phyloP scores from a whole-genome alignment of 2,888 invertebrate genomes.

The Chloromyia formosa region DNA sequence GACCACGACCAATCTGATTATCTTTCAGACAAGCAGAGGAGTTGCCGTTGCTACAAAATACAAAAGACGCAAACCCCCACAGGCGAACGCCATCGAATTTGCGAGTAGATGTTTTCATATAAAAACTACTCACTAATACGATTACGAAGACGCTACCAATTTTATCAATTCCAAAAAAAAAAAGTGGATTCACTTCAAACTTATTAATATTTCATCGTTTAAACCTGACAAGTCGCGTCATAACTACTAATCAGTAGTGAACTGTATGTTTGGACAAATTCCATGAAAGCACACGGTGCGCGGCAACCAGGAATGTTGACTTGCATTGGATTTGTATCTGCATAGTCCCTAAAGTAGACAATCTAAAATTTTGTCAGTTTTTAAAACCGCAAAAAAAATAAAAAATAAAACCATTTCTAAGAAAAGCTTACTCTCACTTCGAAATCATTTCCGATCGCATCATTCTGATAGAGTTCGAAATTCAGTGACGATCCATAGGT shows the following conservation, averaged over 20 bases:
- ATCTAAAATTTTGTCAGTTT: background rate
- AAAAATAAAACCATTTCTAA: conserved; percentile 31
- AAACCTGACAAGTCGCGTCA: background rate
- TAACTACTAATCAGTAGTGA: background rate
- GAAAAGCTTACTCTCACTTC: conserved; percentile 68
- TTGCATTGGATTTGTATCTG: background rate
- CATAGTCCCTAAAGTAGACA: background rate
- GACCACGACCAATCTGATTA: too few relatives aligned
- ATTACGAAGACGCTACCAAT: too few relatives aligned
- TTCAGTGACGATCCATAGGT: conserved; percentile 76
- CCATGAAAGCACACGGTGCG: conserved; percentile 14
- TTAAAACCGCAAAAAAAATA: background rate
- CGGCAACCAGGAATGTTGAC: conserved; percentile 3
- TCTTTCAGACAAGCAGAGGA: too few relatives aligned
- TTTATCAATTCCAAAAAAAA: too few relatives aligned
- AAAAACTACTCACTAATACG: too few relatives aligned
- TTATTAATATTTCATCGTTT: too few relatives aligned
- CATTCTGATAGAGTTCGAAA: conserved; percentile 71
- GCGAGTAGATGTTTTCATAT: too few relatives aligned
- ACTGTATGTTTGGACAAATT: background rate
- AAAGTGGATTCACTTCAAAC: too few relatives aligned
- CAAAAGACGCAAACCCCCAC: too few relatives aligned
- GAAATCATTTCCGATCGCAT: conserved; percentile 54
- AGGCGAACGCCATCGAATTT: too few relatives aligned
- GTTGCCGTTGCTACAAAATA: too few relatives aligned